Evolutionary conservation across 2,888 invertebrate genomes (phyloP).

Genomic region (Spodoptera exigua): DNA sequence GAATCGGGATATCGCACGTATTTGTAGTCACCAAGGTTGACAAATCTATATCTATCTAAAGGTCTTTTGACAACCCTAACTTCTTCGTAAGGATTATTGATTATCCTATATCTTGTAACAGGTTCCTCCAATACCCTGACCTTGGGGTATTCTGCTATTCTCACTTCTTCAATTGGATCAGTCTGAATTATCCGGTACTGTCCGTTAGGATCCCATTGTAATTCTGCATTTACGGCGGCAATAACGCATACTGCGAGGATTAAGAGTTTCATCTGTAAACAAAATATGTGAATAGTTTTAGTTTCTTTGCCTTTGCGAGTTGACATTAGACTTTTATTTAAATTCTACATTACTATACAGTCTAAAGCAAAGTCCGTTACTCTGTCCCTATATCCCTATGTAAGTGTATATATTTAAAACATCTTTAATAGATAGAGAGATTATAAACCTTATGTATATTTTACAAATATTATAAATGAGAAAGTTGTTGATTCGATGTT

Average conservation of each 20-base stretch:
- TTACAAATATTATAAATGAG: too few relatives aligned
- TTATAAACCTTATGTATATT: too few relatives aligned
- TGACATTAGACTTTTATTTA: too few relatives aligned
- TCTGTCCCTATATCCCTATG: too few relatives aligned
- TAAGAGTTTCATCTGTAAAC: slow-evolving; percentile 63
- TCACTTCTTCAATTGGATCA: slow-evolving; percentile 3
- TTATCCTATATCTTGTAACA: slow-evolving; percentile 1
- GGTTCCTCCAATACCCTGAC: neutral
- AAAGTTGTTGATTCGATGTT: too few relatives aligned
- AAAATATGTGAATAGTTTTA: too few relatives aligned
- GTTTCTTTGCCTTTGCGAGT: too few relatives aligned
- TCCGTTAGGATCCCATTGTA: slow-evolving; percentile 56
- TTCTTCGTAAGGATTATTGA: neutral
- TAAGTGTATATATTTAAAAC: too few relatives aligned
- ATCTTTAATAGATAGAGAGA: too few relatives aligned
- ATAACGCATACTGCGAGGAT: slow-evolving; percentile 43
- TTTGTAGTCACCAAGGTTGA: neutral
- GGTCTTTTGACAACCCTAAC: neutral
- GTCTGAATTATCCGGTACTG: slow-evolving; percentile 44
- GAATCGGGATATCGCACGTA: neutral
- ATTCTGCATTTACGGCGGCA: slow-evolving; percentile 47
- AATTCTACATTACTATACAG: too few relatives aligned
- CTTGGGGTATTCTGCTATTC: neutral
- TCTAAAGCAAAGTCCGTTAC: too few relatives aligned
- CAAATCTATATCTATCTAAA: slow-evolving; percentile 1